Base-by-base conservation (phyloP, 2,888 invertebrate genomes). In the Automeris io region DNA sequence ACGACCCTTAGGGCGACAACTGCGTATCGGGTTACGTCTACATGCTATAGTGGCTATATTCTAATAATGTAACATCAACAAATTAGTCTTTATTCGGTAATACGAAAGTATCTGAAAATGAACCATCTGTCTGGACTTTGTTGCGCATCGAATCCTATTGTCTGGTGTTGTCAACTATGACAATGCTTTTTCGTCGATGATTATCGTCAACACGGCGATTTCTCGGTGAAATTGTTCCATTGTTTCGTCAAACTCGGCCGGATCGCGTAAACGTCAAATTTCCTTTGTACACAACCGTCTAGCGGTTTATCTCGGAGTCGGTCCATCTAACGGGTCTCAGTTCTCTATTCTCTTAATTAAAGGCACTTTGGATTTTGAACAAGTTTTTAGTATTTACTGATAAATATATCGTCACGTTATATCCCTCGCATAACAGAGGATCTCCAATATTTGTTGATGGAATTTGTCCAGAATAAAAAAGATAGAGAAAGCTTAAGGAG, bases 211-310 rank as follows among this genome's bases (percentile, higher is more conserved):
- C 34, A 34, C 34, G 34, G 34, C 22, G 31, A 22, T 31, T 39
- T 33, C 25, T 33, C 26, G 39, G 25, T 33, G 24, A 26, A 26
- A 25, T 18, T 18, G 24, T 26, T 39, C 33, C 39, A 26, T 18
- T 34, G 22, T 33, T 21, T 19, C 25, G 33, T 34, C 29, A 29
- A 29, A 16, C 3, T 16, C 16, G 16, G 8, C 29, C 16, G 16
- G 29, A 16, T 29, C 29, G 29, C 29, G 29, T 13, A 29, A 29
- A 29, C 29, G 16, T 16, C 29, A 29, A 1, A 16, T 29, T 8
- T 8, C 29, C 29, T 29, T 29, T 29, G 29, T 29, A 16, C 2
- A 16, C 8, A n/a, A 16, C 29, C 3, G 9, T 16, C 16, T 29
- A 16, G n/a, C 7, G 13, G 13, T 16, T 16, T 16, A 29, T 29